phyloP scores from a whole-genome alignment of 2,113 vertebrate genomes.

The Synodontis membranacea region DNA sequence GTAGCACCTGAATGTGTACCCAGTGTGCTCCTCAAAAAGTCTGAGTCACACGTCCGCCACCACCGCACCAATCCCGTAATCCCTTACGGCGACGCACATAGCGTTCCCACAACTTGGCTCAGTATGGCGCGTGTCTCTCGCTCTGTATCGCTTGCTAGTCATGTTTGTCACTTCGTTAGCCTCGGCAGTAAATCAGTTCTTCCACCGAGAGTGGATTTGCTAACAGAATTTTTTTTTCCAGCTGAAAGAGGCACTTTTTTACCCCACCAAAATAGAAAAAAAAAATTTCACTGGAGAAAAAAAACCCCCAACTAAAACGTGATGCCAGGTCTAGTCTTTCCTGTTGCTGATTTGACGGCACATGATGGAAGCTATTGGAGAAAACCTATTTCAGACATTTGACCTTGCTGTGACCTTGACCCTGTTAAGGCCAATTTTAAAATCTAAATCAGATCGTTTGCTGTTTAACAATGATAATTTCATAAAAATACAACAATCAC shows the following conservation, averaged over 20 bases:
- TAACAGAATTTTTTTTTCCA: too few relatives aligned
- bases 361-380: too few relatives aligned
- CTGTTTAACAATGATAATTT: background rate
- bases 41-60: background rate
- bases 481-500: background rate
- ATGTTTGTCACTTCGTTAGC: constrained; percentile 31
- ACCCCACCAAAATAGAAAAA: too few relatives aligned
- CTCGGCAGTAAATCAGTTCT: background rate
- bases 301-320: too few relatives aligned
- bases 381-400: too few relatives aligned
- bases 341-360: background rate
- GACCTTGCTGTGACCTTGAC: too few relatives aligned
- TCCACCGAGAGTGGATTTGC: background rate
- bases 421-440: too few relatives aligned
- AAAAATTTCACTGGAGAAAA: too few relatives aligned
- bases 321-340: too few relatives aligned
- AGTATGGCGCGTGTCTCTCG: background rate
- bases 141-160: constrained; percentile 4
- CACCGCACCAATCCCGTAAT: background rate
- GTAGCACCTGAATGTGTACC: background rate
- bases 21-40: background rate
- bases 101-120: background rate
- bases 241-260: background rate
- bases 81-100: background rate
- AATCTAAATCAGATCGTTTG: too few relatives aligned